A percentile compares a stretch with the other conserved stretches of the same genome.
Evolutionary conservation across 2,113 vertebrate genomes (phyloP).

Genomic region (Sapajus apella): DNA sequence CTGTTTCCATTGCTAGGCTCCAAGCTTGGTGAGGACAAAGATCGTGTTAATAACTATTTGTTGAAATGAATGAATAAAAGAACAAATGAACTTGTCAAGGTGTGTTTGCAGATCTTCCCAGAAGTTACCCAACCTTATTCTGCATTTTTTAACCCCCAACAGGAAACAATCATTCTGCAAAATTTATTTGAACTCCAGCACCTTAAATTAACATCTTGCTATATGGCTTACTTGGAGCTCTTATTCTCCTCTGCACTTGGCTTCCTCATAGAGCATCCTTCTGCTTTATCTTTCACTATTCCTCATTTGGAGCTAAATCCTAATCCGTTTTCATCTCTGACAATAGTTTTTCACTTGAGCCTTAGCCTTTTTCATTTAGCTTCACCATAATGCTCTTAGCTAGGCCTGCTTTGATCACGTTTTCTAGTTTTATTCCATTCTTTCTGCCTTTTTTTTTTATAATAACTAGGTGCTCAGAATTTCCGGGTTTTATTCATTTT

Average conservation of each 20-base stretch:
- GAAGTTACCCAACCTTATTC: neutral
- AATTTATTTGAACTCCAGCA: neutral
- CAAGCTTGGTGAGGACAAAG: neutral
- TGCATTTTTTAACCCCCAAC: neutral
- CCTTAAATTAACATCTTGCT: neutral
- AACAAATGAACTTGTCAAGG: neutral
- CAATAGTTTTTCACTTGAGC: neutral
- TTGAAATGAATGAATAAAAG: constrained; percentile 14
- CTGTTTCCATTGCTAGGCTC: neutral
- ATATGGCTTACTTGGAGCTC: neutral
- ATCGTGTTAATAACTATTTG: neutral
- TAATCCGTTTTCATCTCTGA: neutral
- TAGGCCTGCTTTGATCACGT: neutral
- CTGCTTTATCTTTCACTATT: neutral
- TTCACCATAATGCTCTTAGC: neutral
- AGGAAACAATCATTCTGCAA: neutral
- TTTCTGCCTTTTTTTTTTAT: neutral
- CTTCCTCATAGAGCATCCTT: neutral
- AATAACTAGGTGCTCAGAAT: neutral
- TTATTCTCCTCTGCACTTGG: neutral
- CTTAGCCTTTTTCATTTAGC: constrained; percentile 8
- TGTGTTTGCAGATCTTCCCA: neutral
- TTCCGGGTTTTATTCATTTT: neutral
- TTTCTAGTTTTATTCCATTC: neutral
- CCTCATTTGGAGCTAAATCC: neutral